These are phyloP conservation scores for Limnephilus marmoratus DNA, from an alignment of 2,888 invertebrate species.

Conservation along the genomic window DNA sequence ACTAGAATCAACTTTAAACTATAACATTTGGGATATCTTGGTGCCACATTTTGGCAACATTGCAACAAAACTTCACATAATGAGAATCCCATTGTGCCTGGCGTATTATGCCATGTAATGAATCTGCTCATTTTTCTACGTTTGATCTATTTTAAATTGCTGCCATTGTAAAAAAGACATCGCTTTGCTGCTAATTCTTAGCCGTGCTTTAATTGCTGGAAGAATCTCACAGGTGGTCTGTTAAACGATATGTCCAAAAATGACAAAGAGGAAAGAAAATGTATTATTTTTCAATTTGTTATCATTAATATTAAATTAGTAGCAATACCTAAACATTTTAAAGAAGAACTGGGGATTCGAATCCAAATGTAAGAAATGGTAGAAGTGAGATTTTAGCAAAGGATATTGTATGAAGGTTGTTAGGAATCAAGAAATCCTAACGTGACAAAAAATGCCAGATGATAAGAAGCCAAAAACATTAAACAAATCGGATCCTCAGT, in stretches of 20 bases:
- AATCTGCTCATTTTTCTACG: neutral
- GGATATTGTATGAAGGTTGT: too few species aligned
- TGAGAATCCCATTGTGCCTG: constrained; percentile 14
- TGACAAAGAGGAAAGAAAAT: neutral
- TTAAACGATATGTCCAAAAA: neutral
- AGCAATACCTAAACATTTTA: neutral
- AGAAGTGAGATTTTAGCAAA: too few species aligned
- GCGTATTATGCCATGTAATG: neutral
- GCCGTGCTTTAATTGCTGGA: constrained; percentile 9
- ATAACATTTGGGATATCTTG: neutral
- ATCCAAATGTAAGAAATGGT: too few species aligned
- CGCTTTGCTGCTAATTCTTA: constrained; percentile 9
- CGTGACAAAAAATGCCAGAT: too few species aligned
- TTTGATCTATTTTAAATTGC: constrained; percentile 49
- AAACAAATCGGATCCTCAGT: too few species aligned
- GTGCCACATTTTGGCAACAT: neutral
- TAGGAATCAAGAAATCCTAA: too few species aligned
- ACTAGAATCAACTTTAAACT: neutral
- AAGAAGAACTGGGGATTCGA: too few species aligned
- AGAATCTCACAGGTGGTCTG: neutral
- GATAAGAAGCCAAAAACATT: too few species aligned
- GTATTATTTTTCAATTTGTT: neutral
- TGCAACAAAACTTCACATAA: constrained; percentile 17
- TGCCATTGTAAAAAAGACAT: constrained; percentile 26
- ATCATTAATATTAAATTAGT: neutral